Base-by-base conservation (phyloP, 2,888 invertebrate species). In the Euclidia mi region DNA sequence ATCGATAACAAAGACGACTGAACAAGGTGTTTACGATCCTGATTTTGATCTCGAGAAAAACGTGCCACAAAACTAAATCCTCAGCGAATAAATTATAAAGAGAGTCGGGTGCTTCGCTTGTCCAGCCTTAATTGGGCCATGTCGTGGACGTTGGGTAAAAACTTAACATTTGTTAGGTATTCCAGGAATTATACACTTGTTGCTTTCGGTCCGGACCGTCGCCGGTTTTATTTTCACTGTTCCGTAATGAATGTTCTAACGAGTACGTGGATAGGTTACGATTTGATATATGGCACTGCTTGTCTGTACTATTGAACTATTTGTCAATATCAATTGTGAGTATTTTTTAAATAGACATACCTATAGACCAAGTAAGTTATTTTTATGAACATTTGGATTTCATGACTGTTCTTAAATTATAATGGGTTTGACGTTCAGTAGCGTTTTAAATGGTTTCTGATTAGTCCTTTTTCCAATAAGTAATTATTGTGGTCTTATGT, bases 11-110 rank as follows among this genome's bases (percentile, higher is more conserved):
- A 85, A 85, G 83, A 80, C 83, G 83, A 84, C 88, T 86, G 86
- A 91, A 94, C 94, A 94, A 93, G 92, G 93, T 94, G 94, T 94
- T 94, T 93, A 94, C 93, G 90, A 90, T 83, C 74, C 82, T 70
- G 94, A 94, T 94, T 88, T 72, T 76, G 84, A 94, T 94, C 94
- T 74, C 77, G 63, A 79, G 71, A 84, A 89, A 89, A 90, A 89
- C 82, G 80, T 81, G 79, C 75, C 81, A 87, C 84, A 87, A 89
- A 87, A 88, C 76, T 73, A 77, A 89, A 89, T 85, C 88, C 87
- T 87, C 79, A 80, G 88, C 89, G 92, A 92, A 94, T 94, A 93
- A 93, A 94, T 94, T 93, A 94, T 94, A 88, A 87, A 77, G 79
- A 81, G 81, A 76, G 82, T 79, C 80, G 79, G 81, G 76, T 66